Percentiles rank a stretch among this genome's conserved stretches.
Conservation (phyloP, 2,888 invertebrate genomes). For the Drosophila colorata region DNA sequence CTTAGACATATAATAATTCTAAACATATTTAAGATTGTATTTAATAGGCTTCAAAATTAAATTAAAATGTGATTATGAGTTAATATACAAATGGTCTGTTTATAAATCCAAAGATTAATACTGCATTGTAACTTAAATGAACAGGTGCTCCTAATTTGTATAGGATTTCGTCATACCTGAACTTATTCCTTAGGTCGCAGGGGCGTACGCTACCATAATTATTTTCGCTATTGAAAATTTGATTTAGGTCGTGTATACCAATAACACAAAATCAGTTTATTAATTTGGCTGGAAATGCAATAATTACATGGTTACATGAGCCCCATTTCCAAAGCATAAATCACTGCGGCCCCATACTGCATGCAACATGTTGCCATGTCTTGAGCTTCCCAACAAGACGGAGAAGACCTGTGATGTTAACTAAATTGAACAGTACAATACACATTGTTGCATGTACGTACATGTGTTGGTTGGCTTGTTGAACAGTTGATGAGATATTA, state of each 20-base stretch:
- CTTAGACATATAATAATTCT: constrained; percentile 38
- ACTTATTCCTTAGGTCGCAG: constrained; percentile 15
- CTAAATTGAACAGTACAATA: constrained; percentile 11
- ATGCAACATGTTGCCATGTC: constrained; percentile 67
- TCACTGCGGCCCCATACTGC: constrained; percentile 36
- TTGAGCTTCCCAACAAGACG: constrained; percentile 4
- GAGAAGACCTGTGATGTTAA: constrained; percentile 36
- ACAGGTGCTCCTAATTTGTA: too few relatives aligned
- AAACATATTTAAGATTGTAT: constrained; percentile 26
- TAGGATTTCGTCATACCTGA: not conserved
- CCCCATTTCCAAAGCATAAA: constrained; percentile 68
- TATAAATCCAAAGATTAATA: not conserved
- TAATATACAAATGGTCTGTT: not conserved
- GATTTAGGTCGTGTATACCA: constrained; percentile 6
- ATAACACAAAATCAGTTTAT: constrained; percentile 49
- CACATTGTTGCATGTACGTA: constrained; percentile 14
- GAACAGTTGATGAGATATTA: constrained; percentile 73
- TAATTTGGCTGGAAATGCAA: constrained; percentile 70
- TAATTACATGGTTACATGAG: constrained; percentile 74
- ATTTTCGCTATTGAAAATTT: constrained; percentile 25
- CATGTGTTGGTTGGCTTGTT: constrained; percentile 50
- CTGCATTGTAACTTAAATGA: not conserved
- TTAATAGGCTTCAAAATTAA: constrained; percentile 28
- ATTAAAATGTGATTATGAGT: not conserved
- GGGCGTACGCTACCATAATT: too few relatives aligned